Conservation (phyloP, 2,888 invertebrate genomes). For the Pasiphila rectangulata region DNA sequence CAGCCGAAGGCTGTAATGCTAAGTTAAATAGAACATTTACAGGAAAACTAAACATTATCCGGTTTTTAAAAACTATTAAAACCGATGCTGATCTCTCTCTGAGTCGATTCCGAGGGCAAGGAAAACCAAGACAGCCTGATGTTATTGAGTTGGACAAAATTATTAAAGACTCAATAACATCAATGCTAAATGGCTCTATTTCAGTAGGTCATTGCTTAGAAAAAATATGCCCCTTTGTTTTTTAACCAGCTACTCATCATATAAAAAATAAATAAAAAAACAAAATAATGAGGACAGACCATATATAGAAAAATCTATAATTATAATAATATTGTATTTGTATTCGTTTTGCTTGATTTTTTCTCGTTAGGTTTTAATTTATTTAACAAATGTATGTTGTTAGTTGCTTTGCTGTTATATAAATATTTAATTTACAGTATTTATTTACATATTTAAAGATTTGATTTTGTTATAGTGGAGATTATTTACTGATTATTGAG, state of each 20-base stretch:
- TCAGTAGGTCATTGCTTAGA: constrained; percentile 11
- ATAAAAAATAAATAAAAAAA: not conserved
- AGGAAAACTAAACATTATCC: constrained; percentile 18
- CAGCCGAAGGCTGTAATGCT: constrained; percentile 18
- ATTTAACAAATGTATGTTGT: no score
- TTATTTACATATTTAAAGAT: no score
- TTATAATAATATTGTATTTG: constrained; percentile 7
- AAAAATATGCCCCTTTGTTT: constrained; percentile 15
- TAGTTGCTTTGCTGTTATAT: no score
- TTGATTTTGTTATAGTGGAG: no score
- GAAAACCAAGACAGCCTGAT: constrained; percentile 12
- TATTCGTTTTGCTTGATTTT: no score
- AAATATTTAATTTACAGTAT: no score
- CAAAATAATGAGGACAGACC: no score
- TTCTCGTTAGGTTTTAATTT: no score
- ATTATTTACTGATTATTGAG: no score
- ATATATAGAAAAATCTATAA: constrained; percentile 9
- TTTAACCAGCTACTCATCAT: constrained; percentile 10
- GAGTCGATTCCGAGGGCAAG: constrained; percentile 10
- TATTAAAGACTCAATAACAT: constrained; percentile 11
- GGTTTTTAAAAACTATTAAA: constrained; percentile 20
- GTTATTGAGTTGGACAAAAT: constrained; percentile 12
- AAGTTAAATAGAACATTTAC: constrained; percentile 20
- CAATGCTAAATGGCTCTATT: constrained; percentile 15
- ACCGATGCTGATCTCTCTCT: constrained; percentile 17